Evolutionary conservation across 2,888 invertebrate genomes (phyloP), one percentile per base, ranked within the genome.

Genomic region (Conchocele bisecta): DNA sequence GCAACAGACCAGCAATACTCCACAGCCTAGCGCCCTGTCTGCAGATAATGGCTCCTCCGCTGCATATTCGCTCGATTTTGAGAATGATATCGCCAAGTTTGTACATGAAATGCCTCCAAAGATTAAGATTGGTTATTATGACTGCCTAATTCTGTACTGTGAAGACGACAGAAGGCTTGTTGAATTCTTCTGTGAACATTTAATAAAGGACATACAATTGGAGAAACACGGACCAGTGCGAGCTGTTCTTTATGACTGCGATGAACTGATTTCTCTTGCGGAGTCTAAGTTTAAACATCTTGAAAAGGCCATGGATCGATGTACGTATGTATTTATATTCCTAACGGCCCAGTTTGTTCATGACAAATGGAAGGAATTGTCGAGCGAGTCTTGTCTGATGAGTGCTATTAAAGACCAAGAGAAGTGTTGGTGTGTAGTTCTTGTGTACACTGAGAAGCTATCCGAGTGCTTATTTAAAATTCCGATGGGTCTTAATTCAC

Each of bases 371-470:
- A 78, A 76, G 31, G 77, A 74, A 26, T 75, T 85, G 61, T 81
- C 82, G 2, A 83, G 83, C 56, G 85, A 88, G 54, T 77, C 78
- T 9, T 84, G 85, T 50, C 68, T 88, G 17, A 85, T 85, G 83
- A 75, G 79, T 24, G 83, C 87, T 2, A 86, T 88, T 29, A 64
- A 79, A 26, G 81, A 85, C 48, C 54, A 67, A 22, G 72, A 82
- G 0, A 86, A 84, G 46, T 63, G 68, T 20, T 88, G 86, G 87
- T 85, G 83, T 74, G 85, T 86, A 6, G 86, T 88, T 7, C 87
- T 86, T 4, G 79, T 88, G 5, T 83, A 83, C 20, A 84, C 84
- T 9, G 79, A 82, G 39, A 78, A 76, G n/a, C 3, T 31, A 13
- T 9, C 9, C 22, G 51, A 63, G 29, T 33, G 42, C 7, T 65